Base-by-base conservation (phyloP, 2,888 invertebrate species). In the Coelinius sp. region DNA sequence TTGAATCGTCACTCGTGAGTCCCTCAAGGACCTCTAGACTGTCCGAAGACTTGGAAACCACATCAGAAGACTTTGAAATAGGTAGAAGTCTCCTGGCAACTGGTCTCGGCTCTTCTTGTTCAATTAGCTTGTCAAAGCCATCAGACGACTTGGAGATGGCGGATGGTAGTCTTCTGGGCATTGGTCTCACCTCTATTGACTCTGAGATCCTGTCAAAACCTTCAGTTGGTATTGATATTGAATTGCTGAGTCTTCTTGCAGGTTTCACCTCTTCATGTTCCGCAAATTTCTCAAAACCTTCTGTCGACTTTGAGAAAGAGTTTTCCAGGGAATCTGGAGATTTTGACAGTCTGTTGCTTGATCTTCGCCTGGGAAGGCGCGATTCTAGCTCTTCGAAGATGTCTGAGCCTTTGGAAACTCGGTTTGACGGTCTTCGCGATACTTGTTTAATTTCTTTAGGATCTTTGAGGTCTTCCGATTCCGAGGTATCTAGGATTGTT, bases 281-380 rank as follows among this genome's bases (percentile, higher is more conserved):
- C 8, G 73, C 73, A 22, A 85, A 64, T 53, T 83, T 83, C 7
- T 86, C 85, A 56, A 86, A 84, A 14, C 81, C 81, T 1, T 87
- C 87, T 12, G 75, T 82, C 1, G 87, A 86, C 62, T 86, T 87
- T 25, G 83, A 83, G 71, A 84, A 81, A 2, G 77, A 78, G 71
- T 77, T 77, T 27, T 86, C 86, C 12, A 86, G 69, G 44, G 85
- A 86, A 70, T 87, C 87, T 3, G 85, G 85, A 0, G 86, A 86
- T 35, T 85, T 85, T 20, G 84, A 84, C 68, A 83, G 68, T 0
- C 85, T 74, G 68, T 82, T 84, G 24, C 80, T 79, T 22, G 86
- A 83, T 59, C 83, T 78, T n/a, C 83, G 77, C 4, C 82, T 75
- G 0, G 84, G 84, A 10, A 84, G 71, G 49, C 81, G 82, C 0